phyloP scores from a whole-genome alignment of 1,140 invertebrate genomes.

The Melipona quadrifasciata region DNA sequence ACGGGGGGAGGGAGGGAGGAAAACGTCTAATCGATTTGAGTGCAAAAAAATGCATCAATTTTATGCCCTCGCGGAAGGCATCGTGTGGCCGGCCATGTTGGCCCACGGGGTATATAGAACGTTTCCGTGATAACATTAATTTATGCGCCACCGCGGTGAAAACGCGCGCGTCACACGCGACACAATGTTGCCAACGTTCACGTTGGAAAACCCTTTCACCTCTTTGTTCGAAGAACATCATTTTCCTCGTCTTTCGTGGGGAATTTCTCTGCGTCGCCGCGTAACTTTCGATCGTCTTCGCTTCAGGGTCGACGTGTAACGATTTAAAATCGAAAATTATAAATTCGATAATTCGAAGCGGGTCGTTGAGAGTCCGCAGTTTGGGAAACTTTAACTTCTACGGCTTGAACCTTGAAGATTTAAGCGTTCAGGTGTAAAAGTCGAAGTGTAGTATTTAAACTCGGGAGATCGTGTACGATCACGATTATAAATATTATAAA shows the following conservation, averaged over 20 bases:
- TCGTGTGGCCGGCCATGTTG: constrained; percentile 20
- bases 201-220: constrained; percentile 31
- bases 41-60: constrained; percentile 61
- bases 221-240: constrained; percentile 32
- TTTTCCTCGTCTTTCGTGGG: not conserved
- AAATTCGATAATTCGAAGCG: too few species aligned
- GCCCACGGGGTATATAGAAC: constrained; percentile 22
- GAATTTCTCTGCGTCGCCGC: not conserved
- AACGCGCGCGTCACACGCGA: constrained; percentile 47
- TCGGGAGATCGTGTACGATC: too few species aligned
- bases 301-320: too few species aligned
- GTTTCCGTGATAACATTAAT: constrained; percentile 56
- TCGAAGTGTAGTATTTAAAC: too few species aligned
- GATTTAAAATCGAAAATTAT: too few species aligned
- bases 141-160: constrained; percentile 39
- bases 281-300: too few species aligned
- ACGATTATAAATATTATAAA: too few species aligned
- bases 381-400: too few species aligned
- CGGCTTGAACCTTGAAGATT: too few species aligned
- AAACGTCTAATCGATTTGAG: constrained; percentile 42
- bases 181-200: constrained; percentile 2
- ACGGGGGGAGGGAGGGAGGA: constrained; percentile 21
- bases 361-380: too few species aligned
- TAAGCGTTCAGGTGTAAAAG: too few species aligned
- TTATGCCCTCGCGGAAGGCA: constrained; percentile 43